Evolutionary conservation across 1,140 invertebrate species (phyloP).

Genomic region (Thalassaphorura encarpata): DNA sequence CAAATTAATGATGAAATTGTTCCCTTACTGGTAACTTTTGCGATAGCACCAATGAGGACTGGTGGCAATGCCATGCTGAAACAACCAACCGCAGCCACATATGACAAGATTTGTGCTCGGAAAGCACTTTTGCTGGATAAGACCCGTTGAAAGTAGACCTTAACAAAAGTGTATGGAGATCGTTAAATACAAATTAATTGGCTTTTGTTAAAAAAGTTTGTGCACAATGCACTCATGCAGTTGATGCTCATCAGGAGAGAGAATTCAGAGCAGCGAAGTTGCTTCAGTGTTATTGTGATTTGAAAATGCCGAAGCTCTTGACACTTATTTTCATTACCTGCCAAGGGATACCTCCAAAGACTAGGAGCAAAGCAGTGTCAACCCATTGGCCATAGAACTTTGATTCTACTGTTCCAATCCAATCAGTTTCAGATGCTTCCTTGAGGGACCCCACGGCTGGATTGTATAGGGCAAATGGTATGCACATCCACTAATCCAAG

Average conservation of each 20-base stretch:
- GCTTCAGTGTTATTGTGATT: no score
- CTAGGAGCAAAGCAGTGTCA: conserved; percentile 58
- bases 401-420: conserved; percentile 52
- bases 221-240: background rate
- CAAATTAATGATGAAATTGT: background rate
- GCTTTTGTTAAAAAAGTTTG: background rate
- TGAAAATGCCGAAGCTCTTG: background rate
- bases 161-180: conserved; percentile 26
- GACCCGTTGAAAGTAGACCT: conserved; percentile 74
- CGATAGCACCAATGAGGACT: conserved; percentile 61
- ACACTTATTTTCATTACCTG: conserved; percentile 47
- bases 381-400: conserved; percentile 52
- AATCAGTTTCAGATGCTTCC: conserved; percentile 43
- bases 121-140: conserved; percentile 59
- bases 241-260: no score
- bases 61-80: conserved; percentile 63
- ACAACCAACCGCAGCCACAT: conserved; percentile 61
- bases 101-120: conserved; percentile 59
- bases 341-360: conserved; percentile 77
- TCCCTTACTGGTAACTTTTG: conserved; percentile 49
- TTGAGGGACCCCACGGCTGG: conserved; percentile 46
- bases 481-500: conserved; percentile 46
- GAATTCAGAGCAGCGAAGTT: no score
- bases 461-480: conserved; percentile 56
- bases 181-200: background rate